These are phyloP conservation scores for Dugesia japonica DNA, from an alignment of 2,888 invertebrate species.

Conservation along the genomic window DNA sequence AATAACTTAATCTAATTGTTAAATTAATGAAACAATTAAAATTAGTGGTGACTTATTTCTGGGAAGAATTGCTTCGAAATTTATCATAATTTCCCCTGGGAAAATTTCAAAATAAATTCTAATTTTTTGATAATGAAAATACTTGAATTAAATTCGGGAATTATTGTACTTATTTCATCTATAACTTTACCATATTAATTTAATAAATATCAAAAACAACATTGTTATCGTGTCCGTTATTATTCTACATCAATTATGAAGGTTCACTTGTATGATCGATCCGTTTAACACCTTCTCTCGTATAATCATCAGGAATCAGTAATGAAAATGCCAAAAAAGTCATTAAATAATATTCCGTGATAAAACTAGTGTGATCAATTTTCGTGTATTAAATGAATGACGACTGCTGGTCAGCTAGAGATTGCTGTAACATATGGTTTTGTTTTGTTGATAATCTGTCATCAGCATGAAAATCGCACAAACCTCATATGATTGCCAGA, in stretches of 20 bases:
- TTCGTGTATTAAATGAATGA: not conserved
- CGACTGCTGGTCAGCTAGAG: not conserved
- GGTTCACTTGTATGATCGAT: slow-evolving; percentile 20
- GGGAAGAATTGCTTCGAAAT: too few relatives aligned
- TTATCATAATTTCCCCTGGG: too few relatives aligned
- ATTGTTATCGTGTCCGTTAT: slow-evolving; percentile 12
- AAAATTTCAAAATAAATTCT: too few relatives aligned
- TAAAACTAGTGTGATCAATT: not conserved
- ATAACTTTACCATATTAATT: too few relatives aligned
- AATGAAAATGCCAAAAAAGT: slow-evolving; percentile 5
- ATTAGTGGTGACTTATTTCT: too few relatives aligned
- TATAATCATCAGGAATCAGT: not conserved
- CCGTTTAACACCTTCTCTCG: not conserved
- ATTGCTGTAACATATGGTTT: not conserved
- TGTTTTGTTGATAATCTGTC: slow-evolving; percentile 13
- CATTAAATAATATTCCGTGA: not conserved
- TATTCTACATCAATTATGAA: slow-evolving; percentile 9
- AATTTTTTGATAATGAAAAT: too few relatives aligned
- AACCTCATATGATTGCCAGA: not conserved
- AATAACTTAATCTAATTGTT: too few relatives aligned
- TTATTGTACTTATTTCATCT: too few relatives aligned
- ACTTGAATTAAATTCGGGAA: too few relatives aligned
- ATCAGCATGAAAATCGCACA: not conserved
- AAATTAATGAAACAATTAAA: too few relatives aligned
- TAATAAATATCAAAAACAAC: not conserved